phyloP scores from a whole-genome alignment of 2,797 vertebrate species.

The Tauraco hartlaubi region DNA sequence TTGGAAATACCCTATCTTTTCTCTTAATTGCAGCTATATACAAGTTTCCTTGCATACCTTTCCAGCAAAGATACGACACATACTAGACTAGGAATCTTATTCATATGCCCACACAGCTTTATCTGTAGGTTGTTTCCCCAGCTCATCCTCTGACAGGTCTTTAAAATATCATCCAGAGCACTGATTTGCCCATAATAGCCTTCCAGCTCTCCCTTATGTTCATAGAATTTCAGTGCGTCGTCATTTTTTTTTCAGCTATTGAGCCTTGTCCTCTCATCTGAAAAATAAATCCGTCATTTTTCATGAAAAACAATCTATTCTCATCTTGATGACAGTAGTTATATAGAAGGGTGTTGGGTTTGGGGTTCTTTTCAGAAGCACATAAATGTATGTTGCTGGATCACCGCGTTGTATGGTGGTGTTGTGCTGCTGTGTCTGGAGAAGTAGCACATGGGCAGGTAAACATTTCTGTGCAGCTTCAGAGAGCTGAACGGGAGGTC shows the following conservation, averaged over 20 bases:
- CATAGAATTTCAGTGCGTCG: neutral
- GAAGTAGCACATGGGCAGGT: neutral
- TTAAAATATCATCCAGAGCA: neutral
- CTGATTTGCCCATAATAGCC: neutral
- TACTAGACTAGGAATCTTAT: neutral
- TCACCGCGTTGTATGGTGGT: neutral
- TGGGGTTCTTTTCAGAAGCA: neutral
- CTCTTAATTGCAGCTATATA: neutral
- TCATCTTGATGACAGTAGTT: neutral
- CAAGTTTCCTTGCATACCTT: neutral
- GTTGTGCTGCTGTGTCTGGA: neutral
- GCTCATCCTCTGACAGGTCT: neutral
- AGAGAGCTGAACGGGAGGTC: neutral
- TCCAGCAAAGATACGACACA: neutral
- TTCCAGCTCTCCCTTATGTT: neutral
- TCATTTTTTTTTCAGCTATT: neutral
- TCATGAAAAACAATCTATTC: neutral
- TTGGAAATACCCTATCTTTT: neutral
- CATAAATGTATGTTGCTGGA: rapidly evolving
- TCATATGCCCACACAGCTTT: neutral
- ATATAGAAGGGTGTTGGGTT: neutral
- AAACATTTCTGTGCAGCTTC: neutral
- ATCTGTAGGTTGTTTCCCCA: neutral
- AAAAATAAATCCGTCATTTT: neutral
- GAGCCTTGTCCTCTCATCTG: neutral